Evolutionary conservation across 2,113 vertebrate species (phyloP).

Genomic region (Nipponia nippon): DNA sequence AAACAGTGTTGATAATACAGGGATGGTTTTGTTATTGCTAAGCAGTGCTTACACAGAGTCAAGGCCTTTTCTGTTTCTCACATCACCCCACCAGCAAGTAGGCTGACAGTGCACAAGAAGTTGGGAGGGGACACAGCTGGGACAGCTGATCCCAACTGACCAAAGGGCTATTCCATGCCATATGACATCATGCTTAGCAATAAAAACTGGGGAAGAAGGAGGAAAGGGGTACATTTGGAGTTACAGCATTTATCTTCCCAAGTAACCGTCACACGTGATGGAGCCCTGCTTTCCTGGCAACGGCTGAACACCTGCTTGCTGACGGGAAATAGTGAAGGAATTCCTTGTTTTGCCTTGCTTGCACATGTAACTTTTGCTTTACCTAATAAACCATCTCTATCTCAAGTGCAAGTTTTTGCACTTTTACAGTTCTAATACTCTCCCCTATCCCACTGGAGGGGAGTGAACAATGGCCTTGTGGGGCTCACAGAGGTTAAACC

Average conservation of each 20-base stretch:
- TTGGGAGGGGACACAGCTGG: rapidly evolving
- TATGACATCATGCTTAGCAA: rapidly evolving
- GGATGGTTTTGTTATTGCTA: rapidly evolving
- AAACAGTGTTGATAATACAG: neutral
- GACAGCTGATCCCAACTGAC: neutral
- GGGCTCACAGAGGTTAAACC: neutral
- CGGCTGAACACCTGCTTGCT: neutral
- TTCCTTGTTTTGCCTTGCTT: neutral
- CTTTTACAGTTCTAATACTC: neutral
- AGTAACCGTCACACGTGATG: rapidly evolving
- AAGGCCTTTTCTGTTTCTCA: neutral
- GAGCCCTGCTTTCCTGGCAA: neutral
- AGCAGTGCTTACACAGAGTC: neutral
- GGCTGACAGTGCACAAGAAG: rapidly evolving
- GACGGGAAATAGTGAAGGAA: neutral
- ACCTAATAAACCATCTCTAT: neutral
- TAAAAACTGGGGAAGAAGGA: neutral
- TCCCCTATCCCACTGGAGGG: rapidly evolving
- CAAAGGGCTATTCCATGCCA: neutral
- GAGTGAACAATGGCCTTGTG: rapidly evolving
- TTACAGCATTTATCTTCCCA: neutral
- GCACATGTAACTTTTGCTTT: neutral
- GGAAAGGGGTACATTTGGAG: rapidly evolving
- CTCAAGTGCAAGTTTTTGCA: neutral
- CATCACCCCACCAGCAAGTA: rapidly evolving